These are phyloP conservation scores for Chrysolina oricalcia DNA, from an alignment of 2,888 invertebrate species.

Conservation along the genomic window DNA sequence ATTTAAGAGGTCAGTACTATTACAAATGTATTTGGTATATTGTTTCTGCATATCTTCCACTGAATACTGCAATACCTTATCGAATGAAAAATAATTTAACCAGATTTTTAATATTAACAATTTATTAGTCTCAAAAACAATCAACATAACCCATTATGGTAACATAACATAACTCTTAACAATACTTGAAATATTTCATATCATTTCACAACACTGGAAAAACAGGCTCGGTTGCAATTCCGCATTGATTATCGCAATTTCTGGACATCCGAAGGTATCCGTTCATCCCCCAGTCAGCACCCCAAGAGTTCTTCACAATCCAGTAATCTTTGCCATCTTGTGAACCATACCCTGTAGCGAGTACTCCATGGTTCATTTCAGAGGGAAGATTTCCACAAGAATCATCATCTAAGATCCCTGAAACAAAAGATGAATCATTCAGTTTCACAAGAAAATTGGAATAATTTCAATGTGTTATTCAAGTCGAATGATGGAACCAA, in stretches of 20 bases:
- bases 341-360: conserved; percentile 19
- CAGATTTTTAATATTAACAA: too few species aligned
- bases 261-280: conserved; percentile 4
- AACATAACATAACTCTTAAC: too few species aligned
- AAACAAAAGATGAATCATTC: not conserved
- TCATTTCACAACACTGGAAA: not conserved
- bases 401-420: not conserved
- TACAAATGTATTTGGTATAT: too few species aligned
- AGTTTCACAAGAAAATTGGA: not conserved
- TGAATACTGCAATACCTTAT: too few species aligned
- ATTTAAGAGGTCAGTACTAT: too few species aligned
- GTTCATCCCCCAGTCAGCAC: conserved; percentile 11
- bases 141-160: not conserved
- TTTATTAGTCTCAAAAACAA: not conserved
- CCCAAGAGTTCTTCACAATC: conserved; percentile 31
- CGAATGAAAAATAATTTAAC: too few species aligned
- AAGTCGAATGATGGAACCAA: too few species aligned
- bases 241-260: not conserved
- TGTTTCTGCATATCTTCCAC: too few species aligned
- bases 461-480: not conserved
- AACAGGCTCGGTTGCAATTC: not conserved
- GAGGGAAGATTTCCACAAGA: not conserved
- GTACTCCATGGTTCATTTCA: conserved; percentile 10
- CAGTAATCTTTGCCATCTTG: conserved; percentile 13
- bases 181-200: too few species aligned